Evolutionary conservation across 1,140 invertebrate species (phyloP), one percentile per base, ranked within the genome.

Genomic region (Drosophila rhopaloa): DNA sequence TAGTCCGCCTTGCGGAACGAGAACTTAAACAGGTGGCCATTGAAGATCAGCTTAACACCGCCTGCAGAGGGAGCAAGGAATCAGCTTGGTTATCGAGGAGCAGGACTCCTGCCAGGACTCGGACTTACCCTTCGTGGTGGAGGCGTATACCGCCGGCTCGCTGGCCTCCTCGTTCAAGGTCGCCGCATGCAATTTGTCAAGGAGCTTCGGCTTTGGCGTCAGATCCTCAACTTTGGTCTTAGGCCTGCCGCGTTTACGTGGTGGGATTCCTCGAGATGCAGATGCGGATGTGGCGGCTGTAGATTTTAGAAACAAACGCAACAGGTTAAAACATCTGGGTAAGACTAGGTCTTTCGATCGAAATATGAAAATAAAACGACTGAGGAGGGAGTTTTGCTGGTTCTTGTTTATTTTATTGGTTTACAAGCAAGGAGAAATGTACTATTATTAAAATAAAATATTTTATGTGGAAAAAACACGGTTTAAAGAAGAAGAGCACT

Each of bases 1-100:
- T 61, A 92, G 32, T 89, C 70, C 8, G 81, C 76, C 57, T 91
- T 88, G 27, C 91, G 90, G 71, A 90, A 92, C 51, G 80, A 89
- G 38, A 89, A 92, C 63, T 79, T 82, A 60, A 90, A 92, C 29
- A 92, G 72, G 57, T 92, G 91, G 6, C 91, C 91, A 19, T 91
- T 78, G 19, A 83, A 90, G 24, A 91, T 58, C 6, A 92, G 66
- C 50, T 92, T 92, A 46, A 92, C 90, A 5, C 90, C 91, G 66
- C 91, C 84, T 89, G 61, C 40, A 24, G 11, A 44, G 2, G 7
- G 10, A 24, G 54, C 11, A n/a, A 48, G 24, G 8, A 24, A 60
- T 43, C 11, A 47, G n/a, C 58, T 54, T 44, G n/a, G 43, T 3
- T 5, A 38, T 37, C 14, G 1, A 5, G 24, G 43, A 48, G 0